Conservation (phyloP, 2,888 invertebrate species). For the Dione juno region DNA sequence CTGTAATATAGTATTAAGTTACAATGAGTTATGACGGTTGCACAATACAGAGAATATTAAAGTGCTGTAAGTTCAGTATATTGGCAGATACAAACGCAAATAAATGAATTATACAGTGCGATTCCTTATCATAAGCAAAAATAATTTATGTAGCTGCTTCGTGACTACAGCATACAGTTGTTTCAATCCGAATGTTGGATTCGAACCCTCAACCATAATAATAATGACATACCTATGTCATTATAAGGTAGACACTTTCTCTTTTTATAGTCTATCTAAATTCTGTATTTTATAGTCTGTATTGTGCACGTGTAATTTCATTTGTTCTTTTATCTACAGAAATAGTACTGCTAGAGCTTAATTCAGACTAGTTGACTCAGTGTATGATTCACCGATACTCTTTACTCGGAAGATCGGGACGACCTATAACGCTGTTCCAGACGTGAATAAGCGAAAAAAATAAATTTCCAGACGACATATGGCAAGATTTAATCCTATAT, state of each 20-base stretch:
- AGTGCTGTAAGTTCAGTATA: slow-evolving; percentile 7
- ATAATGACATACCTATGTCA: no score
- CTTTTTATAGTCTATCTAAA: no score
- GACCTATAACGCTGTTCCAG: slow-evolving; percentile 49
- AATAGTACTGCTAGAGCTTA: slow-evolving; percentile 50
- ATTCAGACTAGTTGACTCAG: slow-evolving; percentile 58
- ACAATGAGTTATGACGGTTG: slow-evolving; percentile 43
- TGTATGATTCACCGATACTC: slow-evolving; percentile 50
- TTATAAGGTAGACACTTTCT: no score
- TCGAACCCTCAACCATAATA: neutral
- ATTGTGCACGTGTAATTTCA: slow-evolving; percentile 4
- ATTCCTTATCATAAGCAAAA: neutral
- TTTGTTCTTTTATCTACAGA: slow-evolving; percentile 41
- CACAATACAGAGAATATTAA: slow-evolving; percentile 39
- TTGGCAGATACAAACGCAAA: neutral
- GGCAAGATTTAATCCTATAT: slow-evolving; percentile 44
- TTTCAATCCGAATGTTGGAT: no score
- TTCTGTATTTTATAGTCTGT: no score
- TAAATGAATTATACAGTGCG: neutral
- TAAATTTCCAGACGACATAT: slow-evolving; percentile 48
- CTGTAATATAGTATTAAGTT: slow-evolving; percentile 46
- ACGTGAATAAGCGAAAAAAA: slow-evolving; percentile 52
- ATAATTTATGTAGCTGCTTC: no score
- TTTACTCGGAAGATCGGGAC: slow-evolving; percentile 48
- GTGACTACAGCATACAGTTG: no score